Percentiles rank a stretch among this genome's conserved stretches.
Conservation (phyloP, 2,888 invertebrate species). For the Machimus atricapillus region DNA sequence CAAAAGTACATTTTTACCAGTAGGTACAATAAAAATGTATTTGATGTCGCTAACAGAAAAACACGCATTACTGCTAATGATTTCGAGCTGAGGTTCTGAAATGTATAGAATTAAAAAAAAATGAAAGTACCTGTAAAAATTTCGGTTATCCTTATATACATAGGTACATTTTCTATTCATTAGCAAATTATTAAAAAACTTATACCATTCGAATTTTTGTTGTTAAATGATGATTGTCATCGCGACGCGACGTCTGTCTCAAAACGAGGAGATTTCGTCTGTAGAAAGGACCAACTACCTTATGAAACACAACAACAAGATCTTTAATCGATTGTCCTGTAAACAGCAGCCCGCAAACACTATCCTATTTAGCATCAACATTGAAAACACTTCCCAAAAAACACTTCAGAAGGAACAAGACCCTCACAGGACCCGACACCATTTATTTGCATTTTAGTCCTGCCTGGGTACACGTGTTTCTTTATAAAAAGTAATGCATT, state of each 20-base stretch:
- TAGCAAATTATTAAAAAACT: not conserved
- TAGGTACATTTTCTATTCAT: too few species aligned
- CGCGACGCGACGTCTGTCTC: not conserved
- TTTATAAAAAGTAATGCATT: constrained; percentile 15
- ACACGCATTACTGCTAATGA: too few species aligned
- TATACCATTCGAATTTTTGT: not conserved
- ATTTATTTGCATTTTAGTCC: not conserved
- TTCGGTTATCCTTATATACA: too few species aligned
- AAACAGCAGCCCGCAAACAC: not conserved
- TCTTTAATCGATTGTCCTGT: not conserved
- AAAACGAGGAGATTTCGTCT: not conserved
- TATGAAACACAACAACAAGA: not conserved
- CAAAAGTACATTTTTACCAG: too few species aligned
- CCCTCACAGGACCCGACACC: not conserved
- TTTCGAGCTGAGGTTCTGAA: too few species aligned
- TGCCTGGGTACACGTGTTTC: not conserved
- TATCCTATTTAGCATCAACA: not conserved
- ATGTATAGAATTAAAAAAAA: too few species aligned
- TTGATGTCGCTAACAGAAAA: too few species aligned
- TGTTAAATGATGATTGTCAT: not conserved
- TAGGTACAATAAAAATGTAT: too few species aligned
- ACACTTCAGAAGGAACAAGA: not conserved
- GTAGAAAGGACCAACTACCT: not conserved
- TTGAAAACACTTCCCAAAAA: not conserved
- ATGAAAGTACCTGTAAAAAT: too few species aligned